Evolutionary conservation across 2,888 invertebrate species (phyloP), one percentile per base, ranked within the genome.

Genomic region (Pecten maximus): DNA sequence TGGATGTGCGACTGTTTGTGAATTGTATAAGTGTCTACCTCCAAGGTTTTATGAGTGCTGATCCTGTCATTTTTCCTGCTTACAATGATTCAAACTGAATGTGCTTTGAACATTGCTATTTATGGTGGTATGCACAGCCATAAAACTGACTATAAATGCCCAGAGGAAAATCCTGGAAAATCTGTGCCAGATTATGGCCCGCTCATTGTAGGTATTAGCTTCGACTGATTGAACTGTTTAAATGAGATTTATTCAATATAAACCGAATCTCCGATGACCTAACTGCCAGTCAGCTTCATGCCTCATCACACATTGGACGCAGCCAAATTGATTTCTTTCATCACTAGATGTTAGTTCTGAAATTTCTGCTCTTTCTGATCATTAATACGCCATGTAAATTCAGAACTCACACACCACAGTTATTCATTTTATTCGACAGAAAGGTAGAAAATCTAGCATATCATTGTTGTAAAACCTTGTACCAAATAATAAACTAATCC

Each of bases 201-300:
- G 2, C 2, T 74, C 74, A 74, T 74, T 74, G 74, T 74, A 74
- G 28, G 16, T 74, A 74, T 74, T 35, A 74, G 74, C 35, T 35
- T 6, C 74, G 74, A 8, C 74, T 74, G 74, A 74, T 74, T 74
- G 35, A 74, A 74, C 35, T 35, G 35, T 74, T 74, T 74, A 74
- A 74, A 74, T 74, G 74, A 74, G 74, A 35, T 74, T 74, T 74
- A 74, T 74, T 74, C 74, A 35, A 74, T 74, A 74, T 74, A 74
- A 35, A 74, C 74, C 23, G 74, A 28, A 23, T 74, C 74, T 28
- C 74, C 10, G 10, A 28, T 74, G 74, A 74, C 74, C 74, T 74
- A 35, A 28, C 74, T 23, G 74, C 35, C 74, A 74, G 74, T 28
- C 35, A 74, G 28, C 74, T 35, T 35, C 74, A 74, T 10, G 35